phyloP scores from a whole-genome alignment of 2,888 invertebrate genomes.

The Brachylomia viminalis region DNA sequence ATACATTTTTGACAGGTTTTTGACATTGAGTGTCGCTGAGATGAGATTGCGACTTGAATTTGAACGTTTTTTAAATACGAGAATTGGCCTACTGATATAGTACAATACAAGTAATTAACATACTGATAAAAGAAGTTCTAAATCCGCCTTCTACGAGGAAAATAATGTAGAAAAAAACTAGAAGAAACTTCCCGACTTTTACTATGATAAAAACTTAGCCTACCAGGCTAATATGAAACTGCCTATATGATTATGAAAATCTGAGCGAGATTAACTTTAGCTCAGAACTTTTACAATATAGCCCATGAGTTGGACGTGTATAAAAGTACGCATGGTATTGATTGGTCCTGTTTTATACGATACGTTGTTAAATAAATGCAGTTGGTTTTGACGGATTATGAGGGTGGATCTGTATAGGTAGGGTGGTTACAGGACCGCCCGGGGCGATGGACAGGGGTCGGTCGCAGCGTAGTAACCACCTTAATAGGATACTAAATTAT shows the following conservation, averaged over 20 bases:
- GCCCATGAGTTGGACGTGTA: slow-evolving; percentile 1
- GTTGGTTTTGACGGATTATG: slow-evolving; percentile 32
- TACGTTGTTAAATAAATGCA: slow-evolving; percentile 24
- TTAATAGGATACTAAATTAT: slow-evolving; percentile 12
- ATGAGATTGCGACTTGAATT: too few relatives aligned
- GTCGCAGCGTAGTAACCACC: background rate
- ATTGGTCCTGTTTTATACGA: background rate
- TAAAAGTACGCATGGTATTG: slow-evolving; percentile 20
- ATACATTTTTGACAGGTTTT: too few relatives aligned
- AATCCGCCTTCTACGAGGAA: background rate
- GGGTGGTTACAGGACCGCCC: slow-evolving; percentile 6
- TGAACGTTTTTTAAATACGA: too few relatives aligned
- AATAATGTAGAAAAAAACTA: background rate
- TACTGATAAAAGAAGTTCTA: background rate
- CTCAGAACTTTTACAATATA: slow-evolving; percentile 5
- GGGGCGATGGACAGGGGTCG: slow-evolving; percentile 16
- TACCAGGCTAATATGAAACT: slow-evolving; percentile 8
- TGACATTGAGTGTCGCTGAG: too few relatives aligned
- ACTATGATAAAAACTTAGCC: slow-evolving; percentile 24
- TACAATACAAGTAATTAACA: background rate
- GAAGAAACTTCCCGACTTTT: slow-evolving; percentile 4
- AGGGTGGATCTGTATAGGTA: slow-evolving; percentile 20
- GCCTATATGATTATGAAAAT: background rate
- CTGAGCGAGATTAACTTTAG: background rate
- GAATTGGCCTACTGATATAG: too few relatives aligned